Conservation (phyloP, 2,888 invertebrate species). For the Parelbella ahira region DNA sequence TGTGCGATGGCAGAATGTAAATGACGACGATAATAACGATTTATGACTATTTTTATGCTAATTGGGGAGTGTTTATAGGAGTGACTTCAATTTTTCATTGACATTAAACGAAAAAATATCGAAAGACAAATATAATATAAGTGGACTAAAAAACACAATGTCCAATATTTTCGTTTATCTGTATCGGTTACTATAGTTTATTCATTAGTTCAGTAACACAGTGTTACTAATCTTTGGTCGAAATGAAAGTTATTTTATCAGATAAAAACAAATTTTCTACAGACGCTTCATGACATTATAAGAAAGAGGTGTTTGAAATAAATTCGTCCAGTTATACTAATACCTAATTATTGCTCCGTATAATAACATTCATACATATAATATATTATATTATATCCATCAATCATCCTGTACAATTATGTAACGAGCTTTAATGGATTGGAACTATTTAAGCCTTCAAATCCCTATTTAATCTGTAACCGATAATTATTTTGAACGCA, state of each 20-base stretch:
- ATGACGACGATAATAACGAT: neutral
- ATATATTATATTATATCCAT: constrained; percentile 34
- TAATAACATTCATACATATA: constrained; percentile 24
- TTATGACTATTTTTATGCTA: constrained; percentile 8
- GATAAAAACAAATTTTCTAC: too few species aligned
- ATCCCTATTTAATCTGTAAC: constrained; percentile 12
- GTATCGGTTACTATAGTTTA: neutral
- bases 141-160: neutral
- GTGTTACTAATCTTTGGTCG: too few species aligned
- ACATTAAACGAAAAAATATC: too few species aligned
- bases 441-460: too few species aligned
- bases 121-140: too few species aligned
- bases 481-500: constrained; percentile 18
- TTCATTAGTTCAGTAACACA: too few species aligned
- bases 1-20: neutral
- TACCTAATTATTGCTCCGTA: neutral
- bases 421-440: constrained; percentile 1
- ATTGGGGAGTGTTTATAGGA: neutral
- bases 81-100: too few species aligned
- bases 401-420: constrained; percentile 23
- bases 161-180: too few species aligned
- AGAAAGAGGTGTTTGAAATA: too few species aligned
- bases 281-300: too few species aligned
- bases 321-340: too few species aligned
- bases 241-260: neutral